phyloP scores from a whole-genome alignment of 2,797 vertebrate genomes.

The Micromesistius poutassou region DNA sequence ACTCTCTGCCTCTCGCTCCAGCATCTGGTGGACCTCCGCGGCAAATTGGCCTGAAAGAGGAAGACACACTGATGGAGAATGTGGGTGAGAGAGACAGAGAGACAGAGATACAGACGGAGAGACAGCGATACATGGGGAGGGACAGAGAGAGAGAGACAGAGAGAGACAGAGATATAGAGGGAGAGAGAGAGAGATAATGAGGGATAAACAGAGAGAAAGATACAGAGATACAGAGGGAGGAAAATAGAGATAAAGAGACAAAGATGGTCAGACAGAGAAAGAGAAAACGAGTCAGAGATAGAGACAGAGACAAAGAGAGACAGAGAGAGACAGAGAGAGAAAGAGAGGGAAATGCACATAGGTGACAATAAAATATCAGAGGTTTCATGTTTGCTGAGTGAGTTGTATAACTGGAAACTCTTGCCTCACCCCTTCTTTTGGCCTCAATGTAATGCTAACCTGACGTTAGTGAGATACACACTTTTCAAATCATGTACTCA shows the following conservation, averaged over 20 bases:
- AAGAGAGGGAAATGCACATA: no score
- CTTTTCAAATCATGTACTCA: not conserved
- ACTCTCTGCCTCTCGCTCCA: slow-evolving; percentile 31
- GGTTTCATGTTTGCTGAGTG: not conserved
- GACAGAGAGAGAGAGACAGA: slow-evolving; percentile 6
- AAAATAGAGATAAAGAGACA: slow-evolving; percentile 28
- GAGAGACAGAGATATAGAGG: slow-evolving; percentile 34
- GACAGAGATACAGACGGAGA: slow-evolving; percentile 19
- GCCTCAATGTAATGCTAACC: not conserved
- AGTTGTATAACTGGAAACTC: not conserved
- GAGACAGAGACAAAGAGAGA: not conserved
- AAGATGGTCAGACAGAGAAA: slow-evolving; percentile 36
- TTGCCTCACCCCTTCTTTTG: not conserved
- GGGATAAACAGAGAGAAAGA: not conserved
- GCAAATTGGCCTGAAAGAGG: slow-evolving; percentile 67
- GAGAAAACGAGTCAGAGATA: no score
- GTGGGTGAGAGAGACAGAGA: slow-evolving; percentile 15
- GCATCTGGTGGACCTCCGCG: slow-evolving; percentile 42
- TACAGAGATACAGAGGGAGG: slow-evolving; percentile 10
- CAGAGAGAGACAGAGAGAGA: no score
- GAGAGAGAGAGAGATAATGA: slow-evolving; percentile 38
- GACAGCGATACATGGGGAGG: slow-evolving; percentile 23
- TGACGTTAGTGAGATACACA: not conserved
- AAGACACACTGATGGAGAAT: slow-evolving; percentile 9
- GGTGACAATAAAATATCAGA: not conserved